Conservation (phyloP, 2,888 invertebrate species). For the Eubasilissa splendida region DNA sequence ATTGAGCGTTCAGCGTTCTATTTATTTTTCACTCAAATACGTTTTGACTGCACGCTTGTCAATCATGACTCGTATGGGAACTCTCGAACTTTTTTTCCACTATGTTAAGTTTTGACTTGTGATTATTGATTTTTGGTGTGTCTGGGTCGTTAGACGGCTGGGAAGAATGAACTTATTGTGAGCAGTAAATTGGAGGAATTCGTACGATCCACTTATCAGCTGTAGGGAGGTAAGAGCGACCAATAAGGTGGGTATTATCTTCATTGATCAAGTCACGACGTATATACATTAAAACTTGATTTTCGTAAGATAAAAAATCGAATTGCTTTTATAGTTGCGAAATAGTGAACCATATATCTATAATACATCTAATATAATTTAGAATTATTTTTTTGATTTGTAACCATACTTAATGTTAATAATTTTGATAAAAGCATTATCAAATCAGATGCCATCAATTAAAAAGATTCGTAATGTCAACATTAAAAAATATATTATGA, state of each 20-base stretch:
- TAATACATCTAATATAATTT: no score
- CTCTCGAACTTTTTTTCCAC: conserved; percentile 1
- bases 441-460: no score
- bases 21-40: conserved; percentile 51
- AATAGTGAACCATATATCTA: background rate
- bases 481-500: no score
- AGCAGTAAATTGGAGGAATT: background rate
- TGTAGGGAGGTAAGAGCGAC: conserved; percentile 1
- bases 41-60: conserved; percentile 54
- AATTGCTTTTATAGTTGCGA: conserved; percentile 28
- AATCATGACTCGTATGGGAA: conserved; percentile 52
- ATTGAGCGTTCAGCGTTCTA: conserved; percentile 24
- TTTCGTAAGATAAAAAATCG: conserved; percentile 18
- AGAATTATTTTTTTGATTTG: no score
- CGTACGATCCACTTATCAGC: conserved; percentile 13
- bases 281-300: conserved; percentile 20
- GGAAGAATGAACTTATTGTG: conserved; percentile 8
- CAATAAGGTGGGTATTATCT: conserved; percentile 14
- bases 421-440: no score
- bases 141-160: conserved; percentile 13
- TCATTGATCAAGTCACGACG: conserved; percentile 18
- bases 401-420: no score
- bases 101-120: background rate
- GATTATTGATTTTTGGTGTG: conserved; percentile 26
- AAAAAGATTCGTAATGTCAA: no score